Conservation (phyloP, 2,113 vertebrate genomes). For the Suricata suricatta region DNA sequence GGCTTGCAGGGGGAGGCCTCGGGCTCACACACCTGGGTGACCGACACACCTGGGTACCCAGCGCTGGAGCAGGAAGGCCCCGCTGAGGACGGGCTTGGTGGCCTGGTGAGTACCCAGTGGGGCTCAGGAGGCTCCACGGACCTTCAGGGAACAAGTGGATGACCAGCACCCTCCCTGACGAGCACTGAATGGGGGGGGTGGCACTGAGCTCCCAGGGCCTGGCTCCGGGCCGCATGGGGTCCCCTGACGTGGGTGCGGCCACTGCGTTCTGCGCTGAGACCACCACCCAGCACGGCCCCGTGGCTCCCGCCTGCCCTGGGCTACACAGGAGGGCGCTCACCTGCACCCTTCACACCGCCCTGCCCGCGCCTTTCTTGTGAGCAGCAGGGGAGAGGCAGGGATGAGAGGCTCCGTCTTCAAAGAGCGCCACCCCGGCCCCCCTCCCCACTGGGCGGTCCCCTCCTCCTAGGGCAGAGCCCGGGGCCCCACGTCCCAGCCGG, state of each 20-base stretch:
- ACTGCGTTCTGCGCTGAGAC: not conserved
- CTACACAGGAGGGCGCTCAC: not conserved
- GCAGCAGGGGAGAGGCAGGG: not conserved
- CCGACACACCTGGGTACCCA: no score
- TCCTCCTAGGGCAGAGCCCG: not conserved
- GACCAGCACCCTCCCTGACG: not conserved
- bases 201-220: not conserved
- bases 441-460: not conserved
- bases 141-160: accelerated
- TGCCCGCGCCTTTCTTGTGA: not conserved
- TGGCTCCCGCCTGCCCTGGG: not conserved
- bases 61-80: accelerated
- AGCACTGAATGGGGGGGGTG: not conserved
- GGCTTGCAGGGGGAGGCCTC: not conserved
- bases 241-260: accelerated
- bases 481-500: not conserved
- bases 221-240: not conserved
- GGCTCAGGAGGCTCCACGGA: not conserved
- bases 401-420: not conserved
- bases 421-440: not conserved
- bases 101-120: accelerated
- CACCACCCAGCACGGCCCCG: not conserved
- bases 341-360: not conserved
- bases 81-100: not conserved
- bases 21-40: no score